These are phyloP conservation scores for Procavia capensis DNA, from an alignment of 2,113 vertebrate genomes.

Conservation along the genomic window DNA sequence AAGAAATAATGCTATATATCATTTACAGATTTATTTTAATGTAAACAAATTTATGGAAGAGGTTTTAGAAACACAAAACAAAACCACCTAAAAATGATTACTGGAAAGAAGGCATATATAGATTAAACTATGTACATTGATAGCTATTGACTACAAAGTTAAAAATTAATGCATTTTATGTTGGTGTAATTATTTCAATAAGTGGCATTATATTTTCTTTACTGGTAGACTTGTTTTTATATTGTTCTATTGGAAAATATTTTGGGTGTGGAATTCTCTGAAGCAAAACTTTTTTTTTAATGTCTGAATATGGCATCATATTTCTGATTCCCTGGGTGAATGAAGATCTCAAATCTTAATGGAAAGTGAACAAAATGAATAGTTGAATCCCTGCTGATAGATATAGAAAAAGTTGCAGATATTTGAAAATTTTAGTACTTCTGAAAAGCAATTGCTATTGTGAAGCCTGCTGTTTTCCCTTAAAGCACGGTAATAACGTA, in stretches of 20 bases:
- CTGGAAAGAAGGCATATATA: neutral
- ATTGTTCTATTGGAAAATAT: neutral
- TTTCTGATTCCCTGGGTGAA: neutral
- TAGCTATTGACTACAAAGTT: neutral
- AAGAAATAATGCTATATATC: neutral
- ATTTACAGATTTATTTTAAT: neutral
- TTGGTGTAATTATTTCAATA: neutral
- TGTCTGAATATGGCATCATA: neutral
- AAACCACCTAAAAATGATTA: neutral
- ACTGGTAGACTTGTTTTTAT: neutral
- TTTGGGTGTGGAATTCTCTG: neutral
- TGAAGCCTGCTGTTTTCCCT: constrained; percentile 81
- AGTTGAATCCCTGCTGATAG: constrained; percentile 48
- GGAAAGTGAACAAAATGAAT: constrained; percentile 17
- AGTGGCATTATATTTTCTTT: neutral
- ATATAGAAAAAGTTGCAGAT: constrained; percentile 74
- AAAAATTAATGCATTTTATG: neutral
- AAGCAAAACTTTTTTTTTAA: neutral
- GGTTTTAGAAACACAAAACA: neutral
- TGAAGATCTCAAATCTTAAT: constrained; percentile 2
- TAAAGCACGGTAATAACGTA: constrained; percentile 76
- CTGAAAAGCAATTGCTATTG: constrained; percentile 76
- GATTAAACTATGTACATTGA: neutral
- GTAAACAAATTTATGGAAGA: neutral
- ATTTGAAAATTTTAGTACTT: constrained; percentile 78